A percentile compares a stretch with the other conserved stretches of the same genome.
These are phyloP conservation scores for Eurois occulta DNA, from an alignment of 2,888 invertebrate species.

Conservation along the genomic window DNA sequence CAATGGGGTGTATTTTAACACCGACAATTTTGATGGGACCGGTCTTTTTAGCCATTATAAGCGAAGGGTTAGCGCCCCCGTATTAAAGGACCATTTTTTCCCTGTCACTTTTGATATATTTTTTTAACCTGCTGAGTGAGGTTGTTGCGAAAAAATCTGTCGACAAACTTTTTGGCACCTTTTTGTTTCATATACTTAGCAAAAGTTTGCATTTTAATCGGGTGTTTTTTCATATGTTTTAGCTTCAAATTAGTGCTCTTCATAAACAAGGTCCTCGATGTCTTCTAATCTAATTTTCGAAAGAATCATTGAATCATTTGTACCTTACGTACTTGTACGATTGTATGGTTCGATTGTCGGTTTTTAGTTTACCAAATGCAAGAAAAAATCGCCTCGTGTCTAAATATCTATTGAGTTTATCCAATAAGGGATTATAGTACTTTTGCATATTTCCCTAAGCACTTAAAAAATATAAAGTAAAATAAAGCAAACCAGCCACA, in stretches of 20 bases:
- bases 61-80: slow-evolving; percentile 82
- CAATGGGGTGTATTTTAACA: slow-evolving; percentile 89
- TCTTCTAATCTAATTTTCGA: not conserved
- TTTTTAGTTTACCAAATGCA: not conserved
- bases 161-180: slow-evolving; percentile 24
- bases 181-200: not conserved
- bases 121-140: slow-evolving; percentile 44
- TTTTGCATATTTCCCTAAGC: not conserved
- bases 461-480: slow-evolving; percentile 30
- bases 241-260: not conserved
- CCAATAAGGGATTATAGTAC: not conserved
- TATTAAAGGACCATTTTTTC: slow-evolving; percentile 56
- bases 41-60: slow-evolving; percentile 77
- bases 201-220: slow-evolving; percentile 1
- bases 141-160: slow-evolving; percentile 35
- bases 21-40: slow-evolving; percentile 83
- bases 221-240: not conserved
- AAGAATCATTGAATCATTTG: not conserved
- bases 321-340: not conserved
- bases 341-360: not conserved
- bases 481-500: slow-evolving; percentile 54
- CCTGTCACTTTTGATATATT: slow-evolving; percentile 50
- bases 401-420: not conserved
- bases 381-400: not conserved
- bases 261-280: not conserved